Conservation (phyloP, 2,797 vertebrate species). For the Novumbra hubbsi region DNA sequence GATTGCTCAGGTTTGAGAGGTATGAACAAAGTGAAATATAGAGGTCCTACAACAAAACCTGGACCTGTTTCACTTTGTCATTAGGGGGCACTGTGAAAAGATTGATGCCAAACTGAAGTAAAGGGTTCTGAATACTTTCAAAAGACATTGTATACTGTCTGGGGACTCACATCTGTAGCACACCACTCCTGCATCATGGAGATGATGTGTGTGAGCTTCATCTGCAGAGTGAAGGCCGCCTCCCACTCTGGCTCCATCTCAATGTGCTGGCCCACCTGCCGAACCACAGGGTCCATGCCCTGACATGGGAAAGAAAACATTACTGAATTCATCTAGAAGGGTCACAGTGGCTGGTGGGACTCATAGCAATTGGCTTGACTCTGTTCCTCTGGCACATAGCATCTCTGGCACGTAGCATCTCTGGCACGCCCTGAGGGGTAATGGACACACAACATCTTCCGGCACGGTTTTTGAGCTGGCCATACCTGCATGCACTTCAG, state of each 20-base stretch:
- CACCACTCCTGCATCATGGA: slow-evolving; percentile 99
- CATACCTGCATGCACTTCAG: slow-evolving; percentile 96
- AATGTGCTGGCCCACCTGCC: slow-evolving; percentile 96
- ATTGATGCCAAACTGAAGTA: too few species aligned
- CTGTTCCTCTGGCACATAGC: not conserved
- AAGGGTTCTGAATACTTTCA: too few species aligned
- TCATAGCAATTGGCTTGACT: not conserved
- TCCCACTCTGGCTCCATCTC: slow-evolving; percentile 99
- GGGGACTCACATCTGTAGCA: slow-evolving; percentile 83
- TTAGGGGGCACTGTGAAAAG: too few species aligned
- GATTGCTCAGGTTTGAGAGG: too few species aligned
- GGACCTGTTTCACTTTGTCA: too few species aligned
- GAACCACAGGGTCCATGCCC: slow-evolving; percentile 97
- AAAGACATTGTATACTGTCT: not conserved
- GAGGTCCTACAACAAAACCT: too few species aligned
- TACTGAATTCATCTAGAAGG: not conserved
- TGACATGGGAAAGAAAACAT: slow-evolving; percentile 42
- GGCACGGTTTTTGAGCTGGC: not conserved
- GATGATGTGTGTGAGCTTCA: slow-evolving; percentile 96
- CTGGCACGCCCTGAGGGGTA: not conserved
- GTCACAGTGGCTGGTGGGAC: too few species aligned
- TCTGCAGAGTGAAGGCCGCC: slow-evolving; percentile 94
- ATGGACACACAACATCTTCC: not conserved
- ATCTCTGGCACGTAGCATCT: not conserved
- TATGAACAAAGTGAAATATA: too few species aligned